A percentile compares a stretch with the other conserved stretches of the same genome.
These are phyloP conservation scores for Apoda limacodes DNA, from an alignment of 2,888 invertebrate species.

Conservation along the genomic window DNA sequence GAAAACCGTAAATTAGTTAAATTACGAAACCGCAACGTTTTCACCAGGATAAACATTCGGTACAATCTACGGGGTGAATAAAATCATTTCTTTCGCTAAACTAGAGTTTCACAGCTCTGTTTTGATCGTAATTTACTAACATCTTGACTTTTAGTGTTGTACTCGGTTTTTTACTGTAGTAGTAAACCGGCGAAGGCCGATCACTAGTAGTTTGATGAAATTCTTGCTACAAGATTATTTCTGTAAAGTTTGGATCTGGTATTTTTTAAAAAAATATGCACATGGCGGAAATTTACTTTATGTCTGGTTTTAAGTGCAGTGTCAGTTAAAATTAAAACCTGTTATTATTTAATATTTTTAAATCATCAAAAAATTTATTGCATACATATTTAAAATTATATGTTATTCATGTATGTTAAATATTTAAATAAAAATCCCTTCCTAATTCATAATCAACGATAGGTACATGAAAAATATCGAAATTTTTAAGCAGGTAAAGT, in stretches of 20 bases:
- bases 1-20: neutral
- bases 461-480: too few species aligned
- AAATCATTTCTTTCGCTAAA: conserved; percentile 50
- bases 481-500: too few species aligned
- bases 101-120: conserved; percentile 31
- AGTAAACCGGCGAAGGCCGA: conserved; percentile 46
- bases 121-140: conserved; percentile 42
- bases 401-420: too few species aligned
- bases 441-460: too few species aligned
- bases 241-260: conserved; percentile 15
- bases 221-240: conserved; percentile 22
- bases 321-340: too few species aligned
- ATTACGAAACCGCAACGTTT: conserved; percentile 34
- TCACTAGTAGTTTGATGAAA: conserved; percentile 33
- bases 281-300: conserved; percentile 1
- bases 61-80: conserved; percentile 47
- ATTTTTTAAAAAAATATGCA: conserved; percentile 9
- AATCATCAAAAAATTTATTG: too few species aligned
- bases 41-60: conserved; percentile 38
- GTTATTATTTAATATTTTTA: too few species aligned
- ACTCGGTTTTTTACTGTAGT: conserved; percentile 49
- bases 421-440: too few species aligned
- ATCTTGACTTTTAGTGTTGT: conserved; percentile 56
- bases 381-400: too few species aligned
- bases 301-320: conserved; percentile 1